Evolutionary conservation across 2,888 invertebrate genomes (phyloP), one percentile per base, ranked within the genome.

Genomic region (Andrena flavipes): DNA sequence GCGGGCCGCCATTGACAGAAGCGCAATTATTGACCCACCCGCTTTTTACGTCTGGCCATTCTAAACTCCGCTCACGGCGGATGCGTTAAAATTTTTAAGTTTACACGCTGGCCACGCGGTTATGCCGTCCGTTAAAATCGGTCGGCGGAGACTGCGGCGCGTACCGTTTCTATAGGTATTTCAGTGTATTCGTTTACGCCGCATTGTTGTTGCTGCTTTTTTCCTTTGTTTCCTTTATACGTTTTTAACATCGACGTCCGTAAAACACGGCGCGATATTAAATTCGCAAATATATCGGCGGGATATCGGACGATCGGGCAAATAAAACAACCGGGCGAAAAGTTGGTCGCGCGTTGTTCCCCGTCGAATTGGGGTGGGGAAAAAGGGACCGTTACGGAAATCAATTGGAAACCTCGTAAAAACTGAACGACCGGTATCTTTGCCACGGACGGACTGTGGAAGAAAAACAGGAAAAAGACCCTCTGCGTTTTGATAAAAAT

Each of bases 1-100:
- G 56, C 64, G 10, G 7, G 54, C 30, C 51, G 54, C 68, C 62
- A 69, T 80, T 75, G 73, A 75, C 65, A 73, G 63, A 64, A 64
- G 87, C 7, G 60, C 68, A 85, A 87, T 65, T 88, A 89, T 80
- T 85, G 85, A 79, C 86, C 75, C 13, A 5, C 51, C 29, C n/a
- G 77, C 68, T 80, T 88, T 86, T 87, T 85, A 87, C 78, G 70
- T 59, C 23, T 29, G 30, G 67, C 77, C 68, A 76, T 80, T 83
- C 81, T 76, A 76, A 88, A 81, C 81, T 29, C 51, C 35, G 35
- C 48, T 26, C 20, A 30, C 49, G 70, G n/a, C 23, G 33, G n/a
- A n/a, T 48, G 35, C 54, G 63, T 70, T 80, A 56, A 87, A 85
- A 85, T 80, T 80, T 83, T 84, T 72, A 84, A 82, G 72, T 78